phyloP scores from a whole-genome alignment of 2,113 vertebrate species.

The Protomyctophum bolini region DNA sequence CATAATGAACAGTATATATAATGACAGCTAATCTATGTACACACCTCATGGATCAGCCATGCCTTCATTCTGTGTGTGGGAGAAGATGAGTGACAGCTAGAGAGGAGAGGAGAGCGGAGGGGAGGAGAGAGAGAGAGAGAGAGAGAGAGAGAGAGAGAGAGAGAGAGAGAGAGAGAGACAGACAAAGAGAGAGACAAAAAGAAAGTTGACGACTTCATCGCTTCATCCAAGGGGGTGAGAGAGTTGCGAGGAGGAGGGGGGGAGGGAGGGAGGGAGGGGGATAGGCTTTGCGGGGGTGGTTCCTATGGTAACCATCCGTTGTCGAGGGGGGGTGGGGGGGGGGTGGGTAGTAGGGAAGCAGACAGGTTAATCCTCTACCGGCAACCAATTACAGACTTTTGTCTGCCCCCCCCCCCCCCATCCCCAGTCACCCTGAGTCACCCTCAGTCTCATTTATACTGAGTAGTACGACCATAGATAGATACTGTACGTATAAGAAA shows the following conservation, averaged over 20 bases:
- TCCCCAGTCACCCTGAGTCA: too few species aligned
- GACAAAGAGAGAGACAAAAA: not conserved
- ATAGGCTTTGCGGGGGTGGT: conserved; percentile 6
- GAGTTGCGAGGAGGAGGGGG: not conserved
- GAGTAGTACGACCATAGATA: too few species aligned
- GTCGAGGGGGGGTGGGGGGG: conserved; percentile 53
- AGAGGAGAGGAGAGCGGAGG: not conserved
- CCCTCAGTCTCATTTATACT: too few species aligned
- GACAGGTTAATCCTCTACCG: conserved; percentile 71
- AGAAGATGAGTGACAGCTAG: too few species aligned
- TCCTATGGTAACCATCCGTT: conserved; percentile 45
- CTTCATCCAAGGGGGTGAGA: not conserved
- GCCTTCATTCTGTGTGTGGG: too few species aligned
- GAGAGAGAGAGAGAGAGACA: not conserved
- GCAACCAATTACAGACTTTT: conserved; percentile 64
- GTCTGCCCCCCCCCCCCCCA: conserved; percentile 14
- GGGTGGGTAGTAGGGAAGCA: conserved; percentile 50
- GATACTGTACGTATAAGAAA: too few species aligned
- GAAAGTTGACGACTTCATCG: not conserved
- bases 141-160: not conserved
- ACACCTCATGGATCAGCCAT: too few species aligned
- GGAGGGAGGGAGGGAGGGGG: too few species aligned
- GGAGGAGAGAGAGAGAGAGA: not conserved
- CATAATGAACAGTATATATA: too few species aligned
- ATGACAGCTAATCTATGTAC: too few species aligned